These are phyloP conservation scores for Nycteola revayana DNA, from an alignment of 2,888 invertebrate genomes.

Conservation along the genomic window DNA sequence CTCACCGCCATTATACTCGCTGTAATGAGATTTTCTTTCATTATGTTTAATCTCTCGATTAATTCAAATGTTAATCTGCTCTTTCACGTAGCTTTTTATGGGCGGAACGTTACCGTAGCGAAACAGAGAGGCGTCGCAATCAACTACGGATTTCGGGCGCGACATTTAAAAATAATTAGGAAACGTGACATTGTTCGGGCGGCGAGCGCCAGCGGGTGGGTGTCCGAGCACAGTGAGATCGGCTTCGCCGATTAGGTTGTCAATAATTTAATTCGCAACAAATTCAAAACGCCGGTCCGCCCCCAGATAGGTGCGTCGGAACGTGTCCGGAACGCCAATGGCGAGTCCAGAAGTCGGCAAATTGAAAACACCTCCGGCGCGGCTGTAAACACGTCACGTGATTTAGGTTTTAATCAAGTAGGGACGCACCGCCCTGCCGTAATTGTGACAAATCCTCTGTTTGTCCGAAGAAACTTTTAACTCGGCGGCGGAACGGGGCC, in stretches of 20 bases:
- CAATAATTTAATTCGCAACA: slow-evolving; percentile 81
- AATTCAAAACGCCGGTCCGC: slow-evolving; percentile 74
- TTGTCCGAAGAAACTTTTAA: slow-evolving; percentile 81
- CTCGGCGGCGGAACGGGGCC: slow-evolving; percentile 69
- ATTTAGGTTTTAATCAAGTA: slow-evolving; percentile 83
- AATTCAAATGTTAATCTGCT: slow-evolving; percentile 81
- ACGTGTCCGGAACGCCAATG: slow-evolving; percentile 80
- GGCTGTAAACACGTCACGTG: slow-evolving; percentile 83
- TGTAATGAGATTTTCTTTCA: slow-evolving; percentile 82
- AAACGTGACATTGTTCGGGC: slow-evolving; percentile 60
- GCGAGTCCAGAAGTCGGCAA: slow-evolving; percentile 73
- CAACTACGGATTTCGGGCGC: slow-evolving; percentile 56
- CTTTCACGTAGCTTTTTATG: slow-evolving; percentile 73
- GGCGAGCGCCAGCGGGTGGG: slow-evolving; percentile 19
- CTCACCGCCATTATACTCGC: slow-evolving; percentile 77
- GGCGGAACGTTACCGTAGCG: slow-evolving; percentile 60
- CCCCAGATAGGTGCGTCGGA: slow-evolving; percentile 73
- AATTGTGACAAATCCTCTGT: slow-evolving; percentile 83
- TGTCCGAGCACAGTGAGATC: slow-evolving; percentile 40
- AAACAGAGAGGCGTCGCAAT: slow-evolving; percentile 55
- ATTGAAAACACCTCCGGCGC: slow-evolving; percentile 81
- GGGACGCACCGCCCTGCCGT: slow-evolving; percentile 76
- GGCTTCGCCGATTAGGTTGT: slow-evolving; percentile 70
- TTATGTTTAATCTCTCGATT: slow-evolving; percentile 82
- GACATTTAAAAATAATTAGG: slow-evolving; percentile 74